Base-by-base conservation (phyloP, 2,113 vertebrate genomes). In the Anolis sagrei region DNA sequence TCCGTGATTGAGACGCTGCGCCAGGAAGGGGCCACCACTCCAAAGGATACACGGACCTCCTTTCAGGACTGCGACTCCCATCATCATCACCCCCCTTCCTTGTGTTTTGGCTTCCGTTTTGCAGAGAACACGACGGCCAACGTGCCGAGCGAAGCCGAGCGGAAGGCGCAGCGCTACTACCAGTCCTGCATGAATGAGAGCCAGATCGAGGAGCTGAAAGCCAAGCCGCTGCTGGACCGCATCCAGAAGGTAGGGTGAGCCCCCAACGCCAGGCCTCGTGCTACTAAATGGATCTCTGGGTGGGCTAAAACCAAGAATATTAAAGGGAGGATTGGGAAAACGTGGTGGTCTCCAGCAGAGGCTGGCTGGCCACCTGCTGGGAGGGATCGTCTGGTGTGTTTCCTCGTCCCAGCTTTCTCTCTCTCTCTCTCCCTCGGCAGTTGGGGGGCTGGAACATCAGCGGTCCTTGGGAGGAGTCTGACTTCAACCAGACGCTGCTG, bases 121-220 rank as follows among this genome's bases (percentile, higher is more conserved):
- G 21, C 93, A 99, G 99, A 99, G 91, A 99, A 98, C 91, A 95
- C 95, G 51, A 98, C 97, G 0, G 96, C 97, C 93, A 97, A 96
- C 0, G 94, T 92, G 76, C 92, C 97, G 34, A 98, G 97, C 0
- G 95, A 97, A 79, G 98, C 98, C 0, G 98, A 99, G 85, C 96
- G 95, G 85, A 99, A 99, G 90, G 97, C 98, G 2, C 98, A 98
- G 91, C 94, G 94, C 3, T 99, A 99, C 86, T 99, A 98, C 95
- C 97, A 97, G 82, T 96, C 99, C 18, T 99, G 99, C 88, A 99
- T 99, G 98, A 99, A 98, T 0, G 98, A 99, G 90, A 94, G 94
- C 90, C 98, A 97, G 91, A 99, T 99, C 0, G 97, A 99, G 91
- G 96, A 96, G 75, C 96, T 99, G 68, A 97, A 96, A 0, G 97